These are phyloP conservation scores for Caracal caracal DNA, from an alignment of 2,113 vertebrate species.

Conservation along the genomic window DNA sequence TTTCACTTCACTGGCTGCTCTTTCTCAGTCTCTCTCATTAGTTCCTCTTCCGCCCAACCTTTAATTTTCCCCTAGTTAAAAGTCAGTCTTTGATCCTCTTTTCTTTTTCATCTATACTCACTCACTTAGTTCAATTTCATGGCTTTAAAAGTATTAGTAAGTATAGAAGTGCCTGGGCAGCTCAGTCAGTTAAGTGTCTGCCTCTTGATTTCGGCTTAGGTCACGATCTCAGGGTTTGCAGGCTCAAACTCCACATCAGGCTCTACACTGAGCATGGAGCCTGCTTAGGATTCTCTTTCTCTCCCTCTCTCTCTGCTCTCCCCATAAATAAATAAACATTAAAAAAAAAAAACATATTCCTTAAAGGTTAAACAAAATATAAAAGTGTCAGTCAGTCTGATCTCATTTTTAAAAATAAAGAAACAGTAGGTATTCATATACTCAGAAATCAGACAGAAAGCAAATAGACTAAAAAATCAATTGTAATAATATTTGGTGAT, in stretches of 20 bases:
- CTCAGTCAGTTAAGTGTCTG: too few species aligned
- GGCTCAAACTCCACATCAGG: too few species aligned
- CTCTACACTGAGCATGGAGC: too few species aligned
- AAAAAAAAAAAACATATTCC: too few species aligned
- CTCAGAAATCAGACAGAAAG: slow-evolving; percentile 14
- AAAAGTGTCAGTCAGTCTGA: not conserved
- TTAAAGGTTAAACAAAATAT: not conserved
- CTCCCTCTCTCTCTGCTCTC: too few species aligned
- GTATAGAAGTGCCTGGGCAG: too few species aligned
- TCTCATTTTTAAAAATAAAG: slow-evolving; percentile 25
- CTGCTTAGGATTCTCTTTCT: too few species aligned
- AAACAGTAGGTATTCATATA: not conserved
- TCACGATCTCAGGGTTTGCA: too few species aligned
- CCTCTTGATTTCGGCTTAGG: too few species aligned
- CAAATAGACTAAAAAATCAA: not conserved
- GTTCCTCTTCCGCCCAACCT: not conserved
- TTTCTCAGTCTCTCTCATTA: not conserved
- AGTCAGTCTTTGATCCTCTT: not conserved
- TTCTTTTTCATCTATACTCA: not conserved
- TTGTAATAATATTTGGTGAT: not conserved
- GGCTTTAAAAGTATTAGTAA: not conserved
- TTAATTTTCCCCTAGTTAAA: not conserved
- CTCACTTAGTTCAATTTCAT: not conserved
- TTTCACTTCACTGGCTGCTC: not conserved
- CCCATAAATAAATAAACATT: too few species aligned